Conservation (phyloP, 2,888 invertebrate genomes). For the Thysanoteuthis rhombus region DNA sequence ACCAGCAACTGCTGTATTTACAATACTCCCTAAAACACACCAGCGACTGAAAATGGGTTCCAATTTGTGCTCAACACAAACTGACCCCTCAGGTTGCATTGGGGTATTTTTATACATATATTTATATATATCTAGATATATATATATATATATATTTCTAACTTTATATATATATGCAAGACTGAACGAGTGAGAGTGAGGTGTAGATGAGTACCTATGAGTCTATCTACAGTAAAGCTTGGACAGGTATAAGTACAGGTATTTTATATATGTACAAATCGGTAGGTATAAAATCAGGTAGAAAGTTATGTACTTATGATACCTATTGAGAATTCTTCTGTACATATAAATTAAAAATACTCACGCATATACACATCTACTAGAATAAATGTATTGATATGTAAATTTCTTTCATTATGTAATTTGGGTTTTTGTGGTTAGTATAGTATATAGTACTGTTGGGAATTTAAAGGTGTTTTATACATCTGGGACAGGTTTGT, state of each 20-base stretch:
- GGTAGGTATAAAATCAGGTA: background rate
- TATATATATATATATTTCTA: background rate
- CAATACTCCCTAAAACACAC: background rate
- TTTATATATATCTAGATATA: background rate
- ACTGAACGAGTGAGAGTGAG: background rate
- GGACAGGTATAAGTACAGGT: background rate
- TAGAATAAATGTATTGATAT: too few species aligned
- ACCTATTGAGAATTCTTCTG: too few species aligned
- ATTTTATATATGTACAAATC: background rate
- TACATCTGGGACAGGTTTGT: background rate
- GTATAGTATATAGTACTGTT: background rate
- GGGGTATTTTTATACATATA: constrained; percentile 17
- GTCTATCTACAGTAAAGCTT: background rate
- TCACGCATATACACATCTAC: too few species aligned
- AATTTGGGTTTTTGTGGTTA: background rate
- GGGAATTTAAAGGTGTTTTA: background rate
- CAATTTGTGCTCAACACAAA: background rate
- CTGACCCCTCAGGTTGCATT: background rate
- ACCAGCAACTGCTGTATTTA: background rate
- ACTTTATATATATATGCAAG: background rate
- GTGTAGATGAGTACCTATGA: too few species aligned
- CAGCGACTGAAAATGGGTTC: background rate
- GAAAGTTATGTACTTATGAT: background rate
- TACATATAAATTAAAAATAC: too few species aligned
- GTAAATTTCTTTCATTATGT: too few species aligned